phyloP scores from a whole-genome alignment of 1,140 invertebrate genomes.

The Adoxophyes honmai region DNA sequence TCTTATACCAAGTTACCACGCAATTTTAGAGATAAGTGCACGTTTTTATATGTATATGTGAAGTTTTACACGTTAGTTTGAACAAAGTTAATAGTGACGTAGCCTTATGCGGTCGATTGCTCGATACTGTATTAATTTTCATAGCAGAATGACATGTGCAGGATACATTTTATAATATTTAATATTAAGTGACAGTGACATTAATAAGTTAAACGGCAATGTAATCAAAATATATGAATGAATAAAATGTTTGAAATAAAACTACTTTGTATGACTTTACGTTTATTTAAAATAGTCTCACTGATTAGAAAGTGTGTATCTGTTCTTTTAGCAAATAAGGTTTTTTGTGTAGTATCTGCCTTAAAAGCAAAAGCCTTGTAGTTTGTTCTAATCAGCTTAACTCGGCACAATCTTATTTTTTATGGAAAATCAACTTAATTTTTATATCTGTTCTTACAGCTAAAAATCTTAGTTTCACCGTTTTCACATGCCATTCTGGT shows the following conservation, averaged over 20 bases:
- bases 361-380: conserved; percentile 38
- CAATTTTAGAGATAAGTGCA: conserved; percentile 13
- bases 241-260: conserved; percentile 17
- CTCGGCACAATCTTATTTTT: conserved; percentile 24
- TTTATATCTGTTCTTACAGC: conserved; percentile 55
- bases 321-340: conserved; percentile 28
- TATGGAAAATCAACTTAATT: conserved; percentile 15
- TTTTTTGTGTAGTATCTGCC: conserved; percentile 48
- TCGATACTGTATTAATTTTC: no score
- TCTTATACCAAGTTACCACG: conserved; percentile 43
- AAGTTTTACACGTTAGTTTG: no score
- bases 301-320: conserved; percentile 20
- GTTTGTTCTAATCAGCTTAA: conserved; percentile 66
- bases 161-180: neutral
- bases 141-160: no score
- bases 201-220: neutral
- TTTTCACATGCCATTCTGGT: conserved; percentile 60
- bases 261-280: conserved; percentile 6
- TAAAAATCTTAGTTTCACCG: conserved; percentile 22
- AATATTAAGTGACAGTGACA: neutral
- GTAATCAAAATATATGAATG: conserved; percentile 18
- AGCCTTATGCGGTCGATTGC: no score
- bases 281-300: conserved; percentile 2
- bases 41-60: no score
- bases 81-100: no score